Evolutionary conservation across 2,888 invertebrate genomes (phyloP), one percentile per base, ranked within the genome.

Genomic region (Phytoseiulus persimilis): DNA sequence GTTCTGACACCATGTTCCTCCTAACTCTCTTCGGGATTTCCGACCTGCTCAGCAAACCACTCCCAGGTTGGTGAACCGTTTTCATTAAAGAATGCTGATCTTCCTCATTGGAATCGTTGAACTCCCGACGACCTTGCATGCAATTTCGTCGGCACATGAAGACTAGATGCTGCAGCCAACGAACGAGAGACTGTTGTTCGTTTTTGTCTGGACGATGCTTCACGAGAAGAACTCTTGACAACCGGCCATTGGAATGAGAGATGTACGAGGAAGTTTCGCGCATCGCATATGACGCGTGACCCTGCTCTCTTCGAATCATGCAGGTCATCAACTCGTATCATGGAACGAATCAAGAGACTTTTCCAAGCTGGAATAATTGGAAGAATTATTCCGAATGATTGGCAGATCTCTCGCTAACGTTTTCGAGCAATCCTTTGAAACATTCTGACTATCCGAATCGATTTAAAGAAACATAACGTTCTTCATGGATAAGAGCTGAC

Each of bases 11-110:
- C 33, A 87, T 87, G 87, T 45, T 39, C 18, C 87, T 87, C 11
- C 28, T 87, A 5, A 87, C 87, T 3, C 32, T 87, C 32, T 87
- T 87, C 33, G 45, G 87, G 9, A 32, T 87, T 28, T 33, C 87
- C 33, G 87, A 87, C 87, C 87, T 87, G 18, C 1, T 87, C 45
- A 45, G n/a, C 11, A 87, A 87, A 45, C 87, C 87, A n/a, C 39
- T 87, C 6, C 87, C 87, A 87, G 87, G 87, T 87, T 87, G 11
- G 83, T 33, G 18, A 83, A 1, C 3, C 2, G 31, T 83, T 28
- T 23, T 83, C 31, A 18, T 83, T 23, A 2, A 31, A 11, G 14
- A 31, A 2, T 23, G 83, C 3, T 6, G 6, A n/a, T 31, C 5
- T 31, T 83, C 83, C 31, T 23, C 18, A 6, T 18, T 23, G 18